Conservation (phyloP, 2,797 vertebrate species). For the Crenichthys baileyi region DNA sequence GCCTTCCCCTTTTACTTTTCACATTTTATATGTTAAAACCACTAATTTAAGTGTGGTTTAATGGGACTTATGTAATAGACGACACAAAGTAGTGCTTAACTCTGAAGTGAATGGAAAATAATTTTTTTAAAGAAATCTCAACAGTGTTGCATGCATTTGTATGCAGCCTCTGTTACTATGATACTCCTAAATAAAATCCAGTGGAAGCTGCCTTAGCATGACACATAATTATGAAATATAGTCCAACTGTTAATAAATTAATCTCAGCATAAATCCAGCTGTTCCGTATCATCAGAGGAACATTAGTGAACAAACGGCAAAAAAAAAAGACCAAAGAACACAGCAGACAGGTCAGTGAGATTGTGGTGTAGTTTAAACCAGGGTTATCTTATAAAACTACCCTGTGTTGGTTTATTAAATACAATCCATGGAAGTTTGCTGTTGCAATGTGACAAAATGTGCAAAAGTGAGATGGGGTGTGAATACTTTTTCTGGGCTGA, state of each 20-base stretch:
- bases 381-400: background rate
- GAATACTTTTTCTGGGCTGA: constrained; percentile 9
- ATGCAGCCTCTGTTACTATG: background rate
- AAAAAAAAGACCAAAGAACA: background rate
- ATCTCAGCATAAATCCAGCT: background rate
- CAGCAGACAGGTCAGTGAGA: background rate
- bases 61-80: background rate
- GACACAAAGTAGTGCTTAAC: background rate
- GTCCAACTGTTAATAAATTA: background rate
- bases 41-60: background rate
- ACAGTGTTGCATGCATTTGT: background rate
- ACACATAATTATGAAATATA: background rate
- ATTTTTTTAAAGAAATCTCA: background rate
- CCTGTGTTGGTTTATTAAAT: background rate
- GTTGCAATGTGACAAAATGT: background rate
- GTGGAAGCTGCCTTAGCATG: background rate
- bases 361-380: background rate
- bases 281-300: background rate
- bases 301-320: background rate
- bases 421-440: background rate
- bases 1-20: background rate
- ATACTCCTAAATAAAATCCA: background rate
- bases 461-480: background rate
- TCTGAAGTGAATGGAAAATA: background rate
- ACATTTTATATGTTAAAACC: background rate